A percentile compares a stretch with the other conserved stretches of the same genome.
Evolutionary conservation across 2,797 vertebrate species (phyloP).

Genomic region (Notoglanidium macrostoma): DNA sequence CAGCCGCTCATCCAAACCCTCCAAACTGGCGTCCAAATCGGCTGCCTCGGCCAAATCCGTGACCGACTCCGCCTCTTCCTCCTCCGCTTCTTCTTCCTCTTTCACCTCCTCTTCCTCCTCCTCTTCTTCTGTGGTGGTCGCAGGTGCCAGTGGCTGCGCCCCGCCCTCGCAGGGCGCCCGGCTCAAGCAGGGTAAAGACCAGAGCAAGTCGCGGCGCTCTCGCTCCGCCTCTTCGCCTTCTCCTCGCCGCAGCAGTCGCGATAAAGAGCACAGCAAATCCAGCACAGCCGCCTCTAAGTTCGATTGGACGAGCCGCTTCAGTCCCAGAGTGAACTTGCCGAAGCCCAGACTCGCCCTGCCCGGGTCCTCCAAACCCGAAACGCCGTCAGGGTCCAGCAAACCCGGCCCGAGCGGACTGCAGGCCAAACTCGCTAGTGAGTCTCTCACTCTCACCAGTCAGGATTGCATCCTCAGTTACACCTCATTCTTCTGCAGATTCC

Average conservation of each 20-base stretch:
- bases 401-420: conserved; percentile 99
- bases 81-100: conserved; percentile 95
- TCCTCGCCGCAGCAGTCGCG: conserved; percentile 93
- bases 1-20: conserved; percentile 92
- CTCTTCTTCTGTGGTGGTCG: conserved; percentile 48
- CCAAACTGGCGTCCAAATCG: conserved; percentile 99
- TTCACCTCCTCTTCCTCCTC: conserved; percentile 95
- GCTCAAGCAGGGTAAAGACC: conserved; percentile 99
- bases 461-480: background rate
- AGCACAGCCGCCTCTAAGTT: conserved; percentile 96
- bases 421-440: conserved; percentile 99
- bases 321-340: conserved; percentile 98
- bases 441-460: background rate
- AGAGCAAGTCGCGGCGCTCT: conserved; percentile 94
- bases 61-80: conserved; percentile 96
- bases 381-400: conserved; percentile 84
- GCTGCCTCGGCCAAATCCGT: conserved; percentile 99
- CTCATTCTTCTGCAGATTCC: background rate
- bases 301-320: conserved; percentile 98
- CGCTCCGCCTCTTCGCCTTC: conserved; percentile 97
- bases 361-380: conserved; percentile 97
- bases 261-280: conserved; percentile 84
- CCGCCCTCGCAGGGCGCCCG: conserved; percentile 88
- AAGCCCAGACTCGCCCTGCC: conserved; percentile 99
- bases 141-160: conserved; percentile 77